phyloP scores from a whole-genome alignment of 2,888 invertebrate species.

The Ganaspis brasiliensis region DNA sequence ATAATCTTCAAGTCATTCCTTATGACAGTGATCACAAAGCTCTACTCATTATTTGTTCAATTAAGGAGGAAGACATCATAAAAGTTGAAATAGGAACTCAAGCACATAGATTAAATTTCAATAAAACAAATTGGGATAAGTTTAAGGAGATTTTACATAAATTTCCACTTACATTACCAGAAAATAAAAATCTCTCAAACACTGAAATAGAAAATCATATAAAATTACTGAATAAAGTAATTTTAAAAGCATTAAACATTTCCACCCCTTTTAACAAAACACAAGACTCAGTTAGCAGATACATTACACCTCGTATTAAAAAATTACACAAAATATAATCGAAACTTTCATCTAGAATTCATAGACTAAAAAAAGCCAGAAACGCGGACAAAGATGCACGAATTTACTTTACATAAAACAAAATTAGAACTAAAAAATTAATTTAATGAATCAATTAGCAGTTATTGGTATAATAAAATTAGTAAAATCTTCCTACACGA shows the following conservation, averaged over 20 bases:
- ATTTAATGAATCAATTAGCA: conserved; percentile 33
- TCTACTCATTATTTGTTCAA: too few relatives aligned
- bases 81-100: too few relatives aligned
- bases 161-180: too few relatives aligned
- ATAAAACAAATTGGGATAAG: too few relatives aligned
- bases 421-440: conserved; percentile 7
- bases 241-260: neutral
- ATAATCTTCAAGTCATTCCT: too few relatives aligned
- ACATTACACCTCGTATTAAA: neutral
- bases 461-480: conserved; percentile 40
- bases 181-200: neutral
- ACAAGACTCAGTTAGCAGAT: neutral
- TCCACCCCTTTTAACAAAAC: conserved; percentile 3
- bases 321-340: conserved; percentile 26
- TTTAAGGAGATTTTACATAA: too few relatives aligned
- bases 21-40: too few relatives aligned
- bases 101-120: too few relatives aligned
- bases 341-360: conserved; percentile 2
- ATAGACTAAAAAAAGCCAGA: neutral
- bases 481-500: conserved; percentile 28
- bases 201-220: neutral
- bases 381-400: neutral
- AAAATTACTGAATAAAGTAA: neutral
- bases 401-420: conserved; percentile 27
- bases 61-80: too few relatives aligned